Evolutionary conservation across 2,797 vertebrate genomes (phyloP).

Genomic region (Eremophila alpestris): DNA sequence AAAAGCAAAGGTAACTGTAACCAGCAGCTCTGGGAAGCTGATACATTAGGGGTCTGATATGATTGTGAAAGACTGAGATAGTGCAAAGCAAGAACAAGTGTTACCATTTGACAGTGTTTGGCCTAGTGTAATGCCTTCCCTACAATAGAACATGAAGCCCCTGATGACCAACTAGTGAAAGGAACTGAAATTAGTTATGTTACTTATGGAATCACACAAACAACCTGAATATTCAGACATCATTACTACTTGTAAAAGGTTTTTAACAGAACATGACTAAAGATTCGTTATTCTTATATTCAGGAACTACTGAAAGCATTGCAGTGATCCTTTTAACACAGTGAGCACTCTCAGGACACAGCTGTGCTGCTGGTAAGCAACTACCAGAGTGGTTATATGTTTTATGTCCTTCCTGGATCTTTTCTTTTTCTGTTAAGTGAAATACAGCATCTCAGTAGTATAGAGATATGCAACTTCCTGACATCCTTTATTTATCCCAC

Average conservation of each 20-base stretch:
- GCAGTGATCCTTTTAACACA: background rate
- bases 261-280: background rate
- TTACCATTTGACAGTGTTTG: constrained; percentile 75
- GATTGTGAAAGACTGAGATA: constrained; percentile 78
- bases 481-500: background rate
- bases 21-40: constrained; percentile 74
- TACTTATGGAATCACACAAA: background rate
- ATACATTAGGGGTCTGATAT: constrained; percentile 64
- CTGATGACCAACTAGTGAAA: constrained; percentile 5
- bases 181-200: background rate
- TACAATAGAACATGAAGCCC: constrained; percentile 34
- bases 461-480: background rate
- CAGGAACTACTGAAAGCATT: background rate
- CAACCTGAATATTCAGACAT: background rate
- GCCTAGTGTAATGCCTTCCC: constrained; percentile 70
- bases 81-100: constrained; percentile 75
- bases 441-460: background rate
- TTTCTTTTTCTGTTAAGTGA: background rate
- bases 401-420: background rate
- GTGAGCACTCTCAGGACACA: background rate
- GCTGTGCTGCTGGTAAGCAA: background rate
- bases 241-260: background rate
- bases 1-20: constrained; percentile 76
- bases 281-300: background rate
- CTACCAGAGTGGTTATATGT: background rate